phyloP scores from a whole-genome alignment of 2,113 vertebrate genomes.

The Malurus cyaneus region DNA sequence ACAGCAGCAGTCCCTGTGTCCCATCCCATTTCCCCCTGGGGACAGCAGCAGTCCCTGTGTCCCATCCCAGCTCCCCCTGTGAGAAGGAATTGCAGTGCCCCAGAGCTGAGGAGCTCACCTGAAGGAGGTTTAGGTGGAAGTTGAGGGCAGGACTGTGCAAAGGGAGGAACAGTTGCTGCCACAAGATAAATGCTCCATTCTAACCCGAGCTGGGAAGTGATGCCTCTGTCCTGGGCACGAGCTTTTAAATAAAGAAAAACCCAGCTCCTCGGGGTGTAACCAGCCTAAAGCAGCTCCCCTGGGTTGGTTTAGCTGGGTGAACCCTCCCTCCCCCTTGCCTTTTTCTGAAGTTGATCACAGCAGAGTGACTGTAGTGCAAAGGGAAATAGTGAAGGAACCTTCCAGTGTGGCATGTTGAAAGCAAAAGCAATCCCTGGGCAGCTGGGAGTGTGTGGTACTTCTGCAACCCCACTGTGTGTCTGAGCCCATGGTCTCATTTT shows the following conservation, averaged over 20 bases:
- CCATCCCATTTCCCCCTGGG: accelerated
- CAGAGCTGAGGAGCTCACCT: accelerated
- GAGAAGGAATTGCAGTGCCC: neutral
- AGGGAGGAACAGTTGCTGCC: neutral
- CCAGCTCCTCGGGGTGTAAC: neutral
- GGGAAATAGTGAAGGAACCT: neutral
- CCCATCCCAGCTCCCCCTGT: accelerated
- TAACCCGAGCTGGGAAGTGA: neutral
- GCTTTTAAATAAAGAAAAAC: neutral
- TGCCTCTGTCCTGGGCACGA: neutral
- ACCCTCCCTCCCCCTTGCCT: neutral
- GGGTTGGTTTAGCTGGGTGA: neutral
- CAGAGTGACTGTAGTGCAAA: neutral
- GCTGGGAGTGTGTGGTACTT: neutral
- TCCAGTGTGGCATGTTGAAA: neutral
- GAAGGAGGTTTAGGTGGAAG: neutral
- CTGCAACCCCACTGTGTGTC: neutral
- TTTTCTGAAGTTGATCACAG: neutral
- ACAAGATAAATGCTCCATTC: accelerated
- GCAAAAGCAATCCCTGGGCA: neutral
- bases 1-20: neutral
- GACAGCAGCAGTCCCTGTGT: neutral
- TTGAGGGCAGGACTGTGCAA: neutral
- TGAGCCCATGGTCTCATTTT: neutral
- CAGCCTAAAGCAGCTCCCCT: neutral